Evolutionary conservation across 23 tunicate species (phyloP), one percentile per base, ranked within the genome.

Genomic region (Ciona savignyi): DNA sequence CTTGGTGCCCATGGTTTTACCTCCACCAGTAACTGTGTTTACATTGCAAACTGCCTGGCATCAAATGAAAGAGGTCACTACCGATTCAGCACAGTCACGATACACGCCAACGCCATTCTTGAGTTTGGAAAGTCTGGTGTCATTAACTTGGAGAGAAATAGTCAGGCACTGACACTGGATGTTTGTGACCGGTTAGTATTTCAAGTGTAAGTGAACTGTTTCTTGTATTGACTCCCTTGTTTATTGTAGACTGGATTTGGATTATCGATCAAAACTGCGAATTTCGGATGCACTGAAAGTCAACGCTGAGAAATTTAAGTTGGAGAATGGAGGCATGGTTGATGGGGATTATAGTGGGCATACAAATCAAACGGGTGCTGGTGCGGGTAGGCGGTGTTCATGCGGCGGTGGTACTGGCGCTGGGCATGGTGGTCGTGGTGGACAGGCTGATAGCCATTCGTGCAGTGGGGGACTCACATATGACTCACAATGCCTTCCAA

Each of bases 371-470:
- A 19, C 25, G 4, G 77, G 77, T 25, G 3, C 66, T 28, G 77
- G 77, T 2, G 66, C 29, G 22, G 77, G 77, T 48, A 11, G 56
- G 56, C 56, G 77, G 22, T 32, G 66, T n/a, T n/a, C n/a, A 4
- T 56, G 74, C 9, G 74, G 74, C 34, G 77, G 66, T 48, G 77
- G 77, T 33, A 73, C 66, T 73, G 77, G 29, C 48, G 65, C 65
- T 26, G 77, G 65, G 3, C 62, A 60, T 3, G 29, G 48, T 42
- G 65, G 65, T 24, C 65, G 77, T 34, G 77, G 77, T 26, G 77
- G 77, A 23, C 49, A 19, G 21, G 34, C 77, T 73, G 33, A 30
- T 48, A 15, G 56, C 56, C 9, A 42, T 42, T 42, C 29, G 2
- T 73, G 30, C 63, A 49, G 61, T 25, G 77, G 77, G 19, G 77